Evolutionary conservation across 1,140 invertebrate genomes (phyloP).

Genomic region (Danaus melanippus): DNA sequence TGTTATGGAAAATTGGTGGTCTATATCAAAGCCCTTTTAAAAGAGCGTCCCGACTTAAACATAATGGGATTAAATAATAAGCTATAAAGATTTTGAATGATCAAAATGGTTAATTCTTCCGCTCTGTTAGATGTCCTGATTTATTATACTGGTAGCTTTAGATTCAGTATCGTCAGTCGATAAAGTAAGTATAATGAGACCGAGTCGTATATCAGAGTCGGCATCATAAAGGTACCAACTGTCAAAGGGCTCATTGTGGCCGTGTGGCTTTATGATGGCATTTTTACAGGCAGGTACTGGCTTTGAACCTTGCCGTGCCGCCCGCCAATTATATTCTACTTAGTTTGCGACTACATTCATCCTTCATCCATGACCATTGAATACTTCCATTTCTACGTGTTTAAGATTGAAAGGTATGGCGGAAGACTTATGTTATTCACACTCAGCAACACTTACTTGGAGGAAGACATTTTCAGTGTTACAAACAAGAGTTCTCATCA

Average conservation of each 20-base stretch:
- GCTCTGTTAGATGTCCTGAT: conserved; percentile 44
- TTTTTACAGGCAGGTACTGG: conserved; percentile 66
- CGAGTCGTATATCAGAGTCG: conserved; percentile 62
- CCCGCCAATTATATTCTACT: conserved; percentile 69
- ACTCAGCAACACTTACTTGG: no score
- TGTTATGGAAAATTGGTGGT: conserved; percentile 63
- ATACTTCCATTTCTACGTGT: no score
- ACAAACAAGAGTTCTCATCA: no score
- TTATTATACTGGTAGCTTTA: conserved; percentile 46
- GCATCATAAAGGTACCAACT: conserved; percentile 67
- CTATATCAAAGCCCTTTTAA: conserved; percentile 56
- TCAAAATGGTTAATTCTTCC: conserved; percentile 58
- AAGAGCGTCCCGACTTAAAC: conserved; percentile 53
- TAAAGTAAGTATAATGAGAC: conserved; percentile 67
- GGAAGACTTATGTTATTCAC: no score
- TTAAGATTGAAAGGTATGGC: no score
- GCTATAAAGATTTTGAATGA: conserved; percentile 63
- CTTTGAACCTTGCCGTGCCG: conserved; percentile 57
- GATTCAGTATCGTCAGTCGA: conserved; percentile 56
- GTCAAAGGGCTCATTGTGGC: conserved; percentile 66
- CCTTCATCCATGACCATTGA: conserved; percentile 11
- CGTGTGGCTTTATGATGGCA: conserved; percentile 62
- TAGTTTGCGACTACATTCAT: conserved; percentile 31
- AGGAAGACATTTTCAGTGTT: no score
- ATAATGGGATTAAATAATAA: conserved; percentile 67